Conservation (phyloP, 2,888 invertebrate genomes). For the Cryptus viduatorius region DNA sequence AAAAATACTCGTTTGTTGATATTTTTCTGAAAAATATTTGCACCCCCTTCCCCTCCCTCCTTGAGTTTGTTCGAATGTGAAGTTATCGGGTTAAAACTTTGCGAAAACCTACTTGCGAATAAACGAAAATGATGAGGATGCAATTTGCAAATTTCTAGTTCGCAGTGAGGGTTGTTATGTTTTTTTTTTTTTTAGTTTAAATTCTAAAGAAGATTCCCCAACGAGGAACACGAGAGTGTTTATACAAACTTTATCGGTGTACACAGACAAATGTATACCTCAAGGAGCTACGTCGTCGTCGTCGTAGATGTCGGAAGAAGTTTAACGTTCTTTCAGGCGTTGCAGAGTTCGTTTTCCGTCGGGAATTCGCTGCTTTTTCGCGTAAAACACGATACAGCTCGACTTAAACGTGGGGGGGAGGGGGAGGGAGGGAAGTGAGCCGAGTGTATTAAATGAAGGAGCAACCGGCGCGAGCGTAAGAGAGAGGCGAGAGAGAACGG, state of each 20-base stretch:
- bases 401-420: constrained; percentile 37
- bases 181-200: background rate
- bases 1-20: background rate
- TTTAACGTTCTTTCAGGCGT: constrained; percentile 43
- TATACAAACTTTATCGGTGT: constrained; percentile 38
- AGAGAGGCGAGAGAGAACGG: background rate
- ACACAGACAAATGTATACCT: constrained; percentile 42
- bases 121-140: constrained; percentile 1
- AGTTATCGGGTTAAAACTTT: background rate
- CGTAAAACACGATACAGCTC: constrained; percentile 56
- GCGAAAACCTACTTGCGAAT: background rate
- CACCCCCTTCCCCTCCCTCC: background rate
- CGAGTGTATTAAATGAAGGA: constrained; percentile 33
- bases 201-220: background rate
- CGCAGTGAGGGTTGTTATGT: background rate
- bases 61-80: background rate
- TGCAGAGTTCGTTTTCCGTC: constrained; percentile 32
- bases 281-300: constrained; percentile 20
- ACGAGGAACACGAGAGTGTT: constrained; percentile 17
- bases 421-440: background rate
- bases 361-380: constrained; percentile 47
- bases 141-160: background rate
- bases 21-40: background rate
- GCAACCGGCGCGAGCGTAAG: constrained; percentile 23
- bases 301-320: constrained; percentile 40